Evolutionary conservation across 2,888 invertebrate species (phyloP).

Genomic region (Adineta ricciae): DNA sequence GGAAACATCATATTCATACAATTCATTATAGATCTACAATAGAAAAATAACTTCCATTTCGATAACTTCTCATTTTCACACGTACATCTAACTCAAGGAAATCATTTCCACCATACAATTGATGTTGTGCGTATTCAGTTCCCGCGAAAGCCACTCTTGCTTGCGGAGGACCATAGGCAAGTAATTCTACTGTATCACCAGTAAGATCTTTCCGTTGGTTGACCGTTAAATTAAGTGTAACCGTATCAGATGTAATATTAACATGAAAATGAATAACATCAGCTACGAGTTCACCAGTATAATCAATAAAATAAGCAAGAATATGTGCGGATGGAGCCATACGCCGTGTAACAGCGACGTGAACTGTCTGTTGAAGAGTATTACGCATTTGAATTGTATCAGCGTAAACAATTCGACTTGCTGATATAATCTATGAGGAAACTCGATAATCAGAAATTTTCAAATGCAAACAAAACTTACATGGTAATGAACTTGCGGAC

Average conservation of each 20-base stretch:
- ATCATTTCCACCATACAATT: constrained; percentile 17
- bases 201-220: constrained; percentile 86
- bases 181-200: constrained; percentile 81
- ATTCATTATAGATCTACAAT: constrained; percentile 37
- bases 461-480: not conserved
- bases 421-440: constrained; percentile 44
- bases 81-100: not conserved
- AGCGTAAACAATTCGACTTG: constrained; percentile 60
- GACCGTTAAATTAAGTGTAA: constrained; percentile 53
- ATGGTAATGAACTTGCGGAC: constrained; percentile 77
- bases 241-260: constrained; percentile 63
- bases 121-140: constrained; percentile 50
- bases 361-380: constrained; percentile 50
- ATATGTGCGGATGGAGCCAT: constrained; percentile 79
- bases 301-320: constrained; percentile 72
- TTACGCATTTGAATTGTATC: constrained; percentile 68
- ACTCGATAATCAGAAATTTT: not conserved
- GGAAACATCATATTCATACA: constrained; percentile 44
- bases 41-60: not conserved
- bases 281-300: constrained; percentile 71
- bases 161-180: constrained; percentile 83
- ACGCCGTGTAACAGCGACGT: constrained; percentile 54
- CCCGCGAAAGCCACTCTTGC: constrained; percentile 83
- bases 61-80: not conserved
- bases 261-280: constrained; percentile 92